phyloP scores from a whole-genome alignment of 1,140 invertebrate species.

The Caenorhabditis briggsae region DNA sequence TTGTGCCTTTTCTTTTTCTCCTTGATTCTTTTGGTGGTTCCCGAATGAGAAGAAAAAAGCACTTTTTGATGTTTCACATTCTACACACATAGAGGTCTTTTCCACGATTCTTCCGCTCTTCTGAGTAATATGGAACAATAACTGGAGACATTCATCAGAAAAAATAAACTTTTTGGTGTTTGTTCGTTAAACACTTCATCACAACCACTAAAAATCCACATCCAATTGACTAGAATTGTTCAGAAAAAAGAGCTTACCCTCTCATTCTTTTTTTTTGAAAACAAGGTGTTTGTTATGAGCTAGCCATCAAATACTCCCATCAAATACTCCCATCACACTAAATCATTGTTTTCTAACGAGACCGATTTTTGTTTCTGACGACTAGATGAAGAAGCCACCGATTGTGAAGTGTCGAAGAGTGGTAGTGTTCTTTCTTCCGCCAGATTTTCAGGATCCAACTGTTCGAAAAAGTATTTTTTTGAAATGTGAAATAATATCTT shows the following conservation, averaged over 20 bases:
- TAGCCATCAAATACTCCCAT: slow-evolving; percentile 43
- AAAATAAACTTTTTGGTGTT: background rate
- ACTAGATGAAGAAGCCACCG: background rate
- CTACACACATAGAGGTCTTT: background rate
- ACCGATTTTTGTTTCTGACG: background rate
- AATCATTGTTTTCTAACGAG: slow-evolving; percentile 43
- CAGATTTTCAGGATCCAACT: no score
- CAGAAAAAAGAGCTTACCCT: no score
- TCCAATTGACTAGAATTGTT: slow-evolving; percentile 19
- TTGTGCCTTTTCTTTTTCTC: background rate
- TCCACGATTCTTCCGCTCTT: background rate
- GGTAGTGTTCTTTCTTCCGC: background rate
- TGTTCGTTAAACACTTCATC: slow-evolving; percentile 2
- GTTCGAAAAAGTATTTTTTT: no score
- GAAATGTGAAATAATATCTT: no score
- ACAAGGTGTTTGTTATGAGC: slow-evolving; percentile 40
- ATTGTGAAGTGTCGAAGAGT: slow-evolving; percentile 19
- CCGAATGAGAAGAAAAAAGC: background rate
- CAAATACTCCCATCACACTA: slow-evolving; percentile 37
- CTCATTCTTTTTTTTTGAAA: background rate
- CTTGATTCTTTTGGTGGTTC: slow-evolving; percentile 21
- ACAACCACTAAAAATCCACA: background rate
- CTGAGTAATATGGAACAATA: slow-evolving; percentile 11
- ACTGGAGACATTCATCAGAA: background rate
- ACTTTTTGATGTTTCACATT: slow-evolving; percentile 40